These are phyloP conservation scores for Calypte anna DNA, from an alignment of 2,113 vertebrate genomes.

Conservation along the genomic window DNA sequence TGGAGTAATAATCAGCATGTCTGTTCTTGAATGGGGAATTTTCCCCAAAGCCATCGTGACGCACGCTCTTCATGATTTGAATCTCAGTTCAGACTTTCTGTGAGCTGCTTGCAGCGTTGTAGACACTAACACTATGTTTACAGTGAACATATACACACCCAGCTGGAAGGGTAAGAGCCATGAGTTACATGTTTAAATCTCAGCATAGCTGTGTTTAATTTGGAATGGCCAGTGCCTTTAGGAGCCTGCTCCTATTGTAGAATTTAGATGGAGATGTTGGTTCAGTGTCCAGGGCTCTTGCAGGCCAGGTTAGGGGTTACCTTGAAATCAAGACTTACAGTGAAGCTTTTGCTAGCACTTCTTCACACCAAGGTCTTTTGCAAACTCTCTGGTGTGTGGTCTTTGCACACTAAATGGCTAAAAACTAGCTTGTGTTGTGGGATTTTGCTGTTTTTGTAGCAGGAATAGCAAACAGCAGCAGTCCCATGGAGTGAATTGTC, in stretches of 20 bases:
- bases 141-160: neutral
- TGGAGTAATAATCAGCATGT: neutral
- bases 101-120: slow-evolving; percentile 15
- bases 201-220: neutral
- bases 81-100: slow-evolving; percentile 31
- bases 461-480: neutral
- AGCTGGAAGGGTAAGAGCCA: neutral
- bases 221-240: neutral
- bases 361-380: neutral
- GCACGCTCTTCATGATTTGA: neutral
- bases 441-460: neutral
- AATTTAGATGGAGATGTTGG: rapidly evolving
- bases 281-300: rapidly evolving
- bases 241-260: neutral
- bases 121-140: neutral
- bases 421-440: neutral
- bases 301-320: neutral
- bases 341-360: neutral
- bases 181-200: neutral
- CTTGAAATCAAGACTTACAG: neutral
- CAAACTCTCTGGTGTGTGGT: slow-evolving; percentile 5
- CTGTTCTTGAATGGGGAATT: slow-evolving; percentile 67
- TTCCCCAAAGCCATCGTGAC: slow-evolving; percentile 40
- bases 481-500: neutral
- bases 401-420: neutral